phyloP scores from a whole-genome alignment of 2,797 vertebrate genomes.

The Leuciscus waleckii region DNA sequence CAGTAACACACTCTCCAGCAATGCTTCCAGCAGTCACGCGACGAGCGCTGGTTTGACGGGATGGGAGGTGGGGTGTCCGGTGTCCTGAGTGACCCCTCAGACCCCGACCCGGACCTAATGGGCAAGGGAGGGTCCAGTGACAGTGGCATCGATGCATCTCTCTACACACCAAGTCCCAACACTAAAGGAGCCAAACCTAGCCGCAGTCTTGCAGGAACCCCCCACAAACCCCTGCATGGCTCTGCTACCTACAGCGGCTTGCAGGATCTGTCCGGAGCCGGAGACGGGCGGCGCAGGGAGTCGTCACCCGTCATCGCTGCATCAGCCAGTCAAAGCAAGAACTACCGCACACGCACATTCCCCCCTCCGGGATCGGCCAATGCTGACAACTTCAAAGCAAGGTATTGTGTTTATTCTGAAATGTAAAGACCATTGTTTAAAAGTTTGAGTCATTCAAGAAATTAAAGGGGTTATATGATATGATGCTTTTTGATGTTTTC shows the following conservation, averaged over 20 bases:
- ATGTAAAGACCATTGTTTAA: not conserved
- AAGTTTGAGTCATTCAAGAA: not conserved
- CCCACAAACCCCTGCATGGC: slow-evolving; percentile 76
- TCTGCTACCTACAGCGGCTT: slow-evolving; percentile 74
- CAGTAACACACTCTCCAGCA: slow-evolving; percentile 94
- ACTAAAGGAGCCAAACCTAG: slow-evolving; percentile 71
- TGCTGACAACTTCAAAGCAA: slow-evolving; percentile 75
- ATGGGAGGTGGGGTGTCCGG: slow-evolving; percentile 62
- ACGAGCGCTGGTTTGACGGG: slow-evolving; percentile 90
- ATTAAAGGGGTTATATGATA: not conserved
- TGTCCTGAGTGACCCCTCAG: slow-evolving; percentile 71
- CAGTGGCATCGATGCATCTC: slow-evolving; percentile 89
- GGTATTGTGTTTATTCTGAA: slow-evolving; percentile 62
- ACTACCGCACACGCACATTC: slow-evolving; percentile 83
- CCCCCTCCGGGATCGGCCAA: slow-evolving; percentile 74
- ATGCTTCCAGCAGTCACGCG: slow-evolving; percentile 91
- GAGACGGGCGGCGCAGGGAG: slow-evolving; percentile 76
- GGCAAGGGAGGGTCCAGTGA: slow-evolving; percentile 89
- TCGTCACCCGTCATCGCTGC: slow-evolving; percentile 74
- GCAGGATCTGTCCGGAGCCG: slow-evolving; percentile 70
- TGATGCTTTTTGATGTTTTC: not conserved
- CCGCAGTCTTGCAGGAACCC: slow-evolving; percentile 64
- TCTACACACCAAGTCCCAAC: slow-evolving; percentile 76
- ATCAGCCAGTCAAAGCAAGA: slow-evolving; percentile 77
- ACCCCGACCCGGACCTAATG: slow-evolving; percentile 81